Evolutionary conservation across 2,888 invertebrate species (phyloP), one percentile per base, ranked within the genome.

Genomic region (Geotrupes spiniger): DNA sequence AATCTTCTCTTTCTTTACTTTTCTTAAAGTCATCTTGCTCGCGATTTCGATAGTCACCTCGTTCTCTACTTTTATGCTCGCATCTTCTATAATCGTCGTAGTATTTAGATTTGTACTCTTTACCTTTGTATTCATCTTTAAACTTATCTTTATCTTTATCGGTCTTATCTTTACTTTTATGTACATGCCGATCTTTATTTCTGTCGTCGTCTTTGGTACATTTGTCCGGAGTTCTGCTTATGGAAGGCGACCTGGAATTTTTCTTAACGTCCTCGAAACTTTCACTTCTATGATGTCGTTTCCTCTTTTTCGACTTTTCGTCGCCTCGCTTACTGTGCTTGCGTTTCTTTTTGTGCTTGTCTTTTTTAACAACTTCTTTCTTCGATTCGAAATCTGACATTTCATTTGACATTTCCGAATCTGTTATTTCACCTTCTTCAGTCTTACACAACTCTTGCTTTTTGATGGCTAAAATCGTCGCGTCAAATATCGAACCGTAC

Each of bases 401-500:
- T 2, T 33, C 33, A 10, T 14, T 33, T 11, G 11, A 12, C 11
- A 26, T 38, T 16, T 49, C 45, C 8, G 25, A 21, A 8, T 29
- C 33, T 33, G 41, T 27, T 11, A 61, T 17, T 63, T 63, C 36
- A 53, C 60, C 11, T 17, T 40, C 44, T 11, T 49, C 41, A 8
- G 25, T 8, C 49, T 53, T 39, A 9, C 31, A 46, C 33, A 46
- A 44, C 40, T 53, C 39, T 33, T 57, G 50, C 36, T 49, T 51
- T 27, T 55, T 45, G 8, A 54, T 53, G 26, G 55, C 54, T 36
- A 33, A 46, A 31, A 54, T 53, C 26, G 53, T 51, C 6, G 52
- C 50, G 60, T 81, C 83, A 70, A 81, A 84, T 12, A 85, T 80
- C 12, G 79, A 72, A 65, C 83, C 84, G 51, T 82, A 81, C 40